Evolutionary conservation across 2,113 vertebrate genomes (phyloP), one percentile per base, ranked within the genome.

Genomic region (Nymphicus hollandicus): DNA sequence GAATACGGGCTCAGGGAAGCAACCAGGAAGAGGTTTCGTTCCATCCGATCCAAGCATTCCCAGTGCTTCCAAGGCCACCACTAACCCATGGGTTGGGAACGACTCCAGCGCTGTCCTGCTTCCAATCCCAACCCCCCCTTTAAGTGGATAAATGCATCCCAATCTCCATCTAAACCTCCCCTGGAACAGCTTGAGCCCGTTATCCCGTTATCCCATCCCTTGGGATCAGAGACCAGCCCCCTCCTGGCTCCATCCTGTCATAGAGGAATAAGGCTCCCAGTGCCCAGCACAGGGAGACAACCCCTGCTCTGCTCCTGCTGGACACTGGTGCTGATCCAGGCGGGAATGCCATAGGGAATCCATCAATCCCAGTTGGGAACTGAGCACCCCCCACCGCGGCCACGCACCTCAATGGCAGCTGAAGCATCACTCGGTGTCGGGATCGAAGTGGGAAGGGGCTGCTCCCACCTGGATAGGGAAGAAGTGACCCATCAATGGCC

Each of bases 1-100:
- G 1, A 60, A 13, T 10, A 7, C 1, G 7, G 9, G 7, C 17
- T 1, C 20, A 2, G 44, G 28, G 19, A 9, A 24, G 15, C 1
- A 50, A 25, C 27, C 6, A 6, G 35, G 39, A 41, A 29, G 9
- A 2, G n/a, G 2, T 22, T 22, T 3, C 6, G 13, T 23, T 9
- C 55, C 55, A n/a, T 14, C 55, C 20, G 13, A 23, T n/a, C 55
- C 33, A 10, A n/a, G 55, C 0, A 1, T 28, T 53, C 73, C 43
- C 55, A 4, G 41, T 6, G 29, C 64, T 44, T n/a, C 64, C 64
- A 10, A 44, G 19, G 55, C 7, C 4, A 17, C 52, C 23, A 13
- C 39, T 41, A 41, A 41, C 39, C 46, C 19, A 9, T 16, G n/a
- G 25, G 47, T 7, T 20, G 47, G 55, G 55, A n/a, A 56, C 14